Evolutionary conservation across 1,140 invertebrate species (phyloP).

Genomic region (Copidosoma floridanum): DNA sequence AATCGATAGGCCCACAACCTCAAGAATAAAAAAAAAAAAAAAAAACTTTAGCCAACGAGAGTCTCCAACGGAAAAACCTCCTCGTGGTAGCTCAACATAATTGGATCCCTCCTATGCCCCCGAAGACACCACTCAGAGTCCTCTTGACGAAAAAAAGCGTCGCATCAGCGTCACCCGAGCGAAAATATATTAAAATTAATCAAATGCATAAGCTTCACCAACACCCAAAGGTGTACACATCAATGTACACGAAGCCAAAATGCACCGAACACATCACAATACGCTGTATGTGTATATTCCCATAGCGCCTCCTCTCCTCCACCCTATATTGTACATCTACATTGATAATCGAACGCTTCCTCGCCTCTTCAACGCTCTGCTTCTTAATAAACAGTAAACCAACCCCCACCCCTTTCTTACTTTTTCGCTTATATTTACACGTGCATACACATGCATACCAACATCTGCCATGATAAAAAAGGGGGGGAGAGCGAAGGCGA

Average conservation of each 20-base stretch:
- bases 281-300: constrained; percentile 10
- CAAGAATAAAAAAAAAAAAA: too few species aligned
- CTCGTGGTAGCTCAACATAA: too few species aligned
- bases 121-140: neutral
- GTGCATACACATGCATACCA: constrained; percentile 4
- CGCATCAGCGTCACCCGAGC: neutral
- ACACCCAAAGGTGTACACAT: neutral
- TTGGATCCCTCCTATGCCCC: constrained; percentile 6
- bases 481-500: constrained; percentile 4
- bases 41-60: too few species aligned
- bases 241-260: too few species aligned
- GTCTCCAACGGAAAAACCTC: too few species aligned
- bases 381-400: constrained; percentile 21
- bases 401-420: constrained; percentile 11
- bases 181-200: constrained; percentile 23
- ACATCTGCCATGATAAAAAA: constrained; percentile 1
- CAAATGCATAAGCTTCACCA: constrained; percentile 7
- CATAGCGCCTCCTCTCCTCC: neutral
- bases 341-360: constrained; percentile 18
- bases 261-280: too few species aligned
- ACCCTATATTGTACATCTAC: neutral
- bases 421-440: neutral
- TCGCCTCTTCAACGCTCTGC: neutral
- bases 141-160: neutral
- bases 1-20: too few species aligned